These are phyloP conservation scores for Isurus oxyrinchus DNA, from an alignment of 2,113 vertebrate species.

Conservation along the genomic window DNA sequence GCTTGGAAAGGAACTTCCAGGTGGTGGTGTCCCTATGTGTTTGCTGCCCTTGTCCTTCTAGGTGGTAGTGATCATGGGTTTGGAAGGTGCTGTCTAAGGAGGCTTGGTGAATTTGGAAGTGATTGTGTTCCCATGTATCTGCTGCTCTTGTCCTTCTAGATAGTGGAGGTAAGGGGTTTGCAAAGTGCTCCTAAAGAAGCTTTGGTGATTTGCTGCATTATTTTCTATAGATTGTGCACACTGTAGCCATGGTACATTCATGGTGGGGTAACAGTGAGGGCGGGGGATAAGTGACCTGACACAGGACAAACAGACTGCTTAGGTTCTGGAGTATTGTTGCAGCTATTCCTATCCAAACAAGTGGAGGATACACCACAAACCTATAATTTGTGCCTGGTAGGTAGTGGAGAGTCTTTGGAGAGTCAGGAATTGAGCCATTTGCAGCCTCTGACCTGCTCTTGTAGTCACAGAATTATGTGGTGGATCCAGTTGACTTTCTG, in stretches of 20 bases:
- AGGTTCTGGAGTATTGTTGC: neutral
- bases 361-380: neutral
- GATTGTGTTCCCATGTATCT: neutral
- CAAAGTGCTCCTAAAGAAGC: neutral
- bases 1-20: too few relatives aligned
- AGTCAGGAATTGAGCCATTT: neutral
- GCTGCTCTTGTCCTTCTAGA: neutral
- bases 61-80: too few relatives aligned
- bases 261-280: neutral
- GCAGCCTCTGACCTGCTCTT: too few relatives aligned
- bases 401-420: neutral
- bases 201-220: neutral
- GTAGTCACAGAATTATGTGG: too few relatives aligned
- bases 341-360: neutral
- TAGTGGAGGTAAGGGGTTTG: neutral
- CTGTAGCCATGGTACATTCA: neutral
- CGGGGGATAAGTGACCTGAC: neutral
- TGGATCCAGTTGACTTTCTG: too few relatives aligned
- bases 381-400: neutral
- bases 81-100: too few relatives aligned
- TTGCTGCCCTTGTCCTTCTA: too few relatives aligned
- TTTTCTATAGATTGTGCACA: neutral
- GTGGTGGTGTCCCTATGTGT: too few relatives aligned
- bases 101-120: neutral
- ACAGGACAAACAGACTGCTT: neutral